A percentile compares a stretch with the other conserved stretches of the same genome.
Conservation (phyloP, 1,140 invertebrate species). For the Trinorchestia longiramus region DNA sequence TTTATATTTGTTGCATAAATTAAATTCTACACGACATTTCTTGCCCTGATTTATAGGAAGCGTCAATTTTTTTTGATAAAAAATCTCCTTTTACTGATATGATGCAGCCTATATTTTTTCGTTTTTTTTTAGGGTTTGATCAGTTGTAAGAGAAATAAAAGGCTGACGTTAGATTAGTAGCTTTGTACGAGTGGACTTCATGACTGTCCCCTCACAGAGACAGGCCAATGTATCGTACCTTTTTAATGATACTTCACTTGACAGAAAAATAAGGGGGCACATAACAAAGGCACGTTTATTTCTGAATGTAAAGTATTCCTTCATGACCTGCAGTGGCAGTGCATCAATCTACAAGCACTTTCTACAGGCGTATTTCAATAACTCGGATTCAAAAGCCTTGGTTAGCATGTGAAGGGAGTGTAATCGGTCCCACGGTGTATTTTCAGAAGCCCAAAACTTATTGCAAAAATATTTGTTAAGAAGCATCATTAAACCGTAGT, state of each 20-base stretch:
- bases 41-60: no score
- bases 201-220: background rate
- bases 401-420: background rate
- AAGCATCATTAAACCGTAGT: no score
- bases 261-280: no score
- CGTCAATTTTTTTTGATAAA: no score
- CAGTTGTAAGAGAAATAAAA: background rate
- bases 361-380: background rate
- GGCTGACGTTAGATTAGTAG: background rate
- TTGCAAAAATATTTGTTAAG: background rate
- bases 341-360: no score
- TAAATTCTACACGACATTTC: no score
- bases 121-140: background rate
- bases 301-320: no score
- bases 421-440: background rate
- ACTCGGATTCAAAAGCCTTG: background rate
- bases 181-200: background rate
- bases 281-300: no score
- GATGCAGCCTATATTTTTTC: background rate
- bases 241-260: no score
- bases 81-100: no score
- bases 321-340: no score
- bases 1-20: no score
- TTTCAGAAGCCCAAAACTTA: background rate
- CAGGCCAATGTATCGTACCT: background rate